A percentile compares a stretch with the other conserved stretches of the same genome.
These are phyloP conservation scores for Macquaria ambigua DNA, from an alignment of 2,113 vertebrate genomes.

Conservation along the genomic window DNA sequence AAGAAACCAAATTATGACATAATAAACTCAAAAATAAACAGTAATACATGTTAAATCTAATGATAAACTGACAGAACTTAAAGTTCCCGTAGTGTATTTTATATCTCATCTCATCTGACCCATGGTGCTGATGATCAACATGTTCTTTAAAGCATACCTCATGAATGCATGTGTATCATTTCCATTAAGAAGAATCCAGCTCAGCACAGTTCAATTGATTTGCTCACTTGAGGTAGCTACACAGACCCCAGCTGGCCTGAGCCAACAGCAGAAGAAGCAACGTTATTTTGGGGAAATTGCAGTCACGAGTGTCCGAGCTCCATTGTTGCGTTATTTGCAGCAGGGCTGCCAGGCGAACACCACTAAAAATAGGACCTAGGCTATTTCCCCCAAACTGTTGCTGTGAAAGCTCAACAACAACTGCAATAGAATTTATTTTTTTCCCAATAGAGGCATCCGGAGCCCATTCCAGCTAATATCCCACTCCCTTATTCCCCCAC, in stretches of 20 bases:
- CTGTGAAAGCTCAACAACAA: constrained; percentile 1
- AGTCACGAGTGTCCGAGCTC: constrained; percentile 5
- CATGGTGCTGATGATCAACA: too few species aligned
- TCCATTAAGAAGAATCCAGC: neutral
- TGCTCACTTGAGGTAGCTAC: neutral
- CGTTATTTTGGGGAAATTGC: constrained; percentile 43
- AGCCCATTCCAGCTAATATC: constrained; percentile 16
- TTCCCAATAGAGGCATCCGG: neutral
- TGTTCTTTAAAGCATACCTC: neutral
- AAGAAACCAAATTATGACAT: too few species aligned
- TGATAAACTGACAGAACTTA: too few species aligned
- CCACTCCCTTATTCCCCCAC: neutral
- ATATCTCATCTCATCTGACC: too few species aligned
- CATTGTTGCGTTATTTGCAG: constrained; percentile 34
- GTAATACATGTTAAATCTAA: too few species aligned
- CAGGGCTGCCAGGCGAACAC: neutral
- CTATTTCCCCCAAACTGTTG: constrained; percentile 14
- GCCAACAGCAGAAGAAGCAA: constrained; percentile 36
- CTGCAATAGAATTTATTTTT: neutral
- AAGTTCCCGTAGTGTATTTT: too few species aligned
- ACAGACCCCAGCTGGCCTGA: constrained; percentile 30
- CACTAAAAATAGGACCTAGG: constrained; percentile 37
- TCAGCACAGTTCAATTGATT: constrained; percentile 9
- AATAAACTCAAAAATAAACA: too few species aligned
- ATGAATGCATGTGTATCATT: neutral